These are phyloP conservation scores for Trachemys scripta DNA, from an alignment of 2,113 vertebrate species.

Conservation along the genomic window DNA sequence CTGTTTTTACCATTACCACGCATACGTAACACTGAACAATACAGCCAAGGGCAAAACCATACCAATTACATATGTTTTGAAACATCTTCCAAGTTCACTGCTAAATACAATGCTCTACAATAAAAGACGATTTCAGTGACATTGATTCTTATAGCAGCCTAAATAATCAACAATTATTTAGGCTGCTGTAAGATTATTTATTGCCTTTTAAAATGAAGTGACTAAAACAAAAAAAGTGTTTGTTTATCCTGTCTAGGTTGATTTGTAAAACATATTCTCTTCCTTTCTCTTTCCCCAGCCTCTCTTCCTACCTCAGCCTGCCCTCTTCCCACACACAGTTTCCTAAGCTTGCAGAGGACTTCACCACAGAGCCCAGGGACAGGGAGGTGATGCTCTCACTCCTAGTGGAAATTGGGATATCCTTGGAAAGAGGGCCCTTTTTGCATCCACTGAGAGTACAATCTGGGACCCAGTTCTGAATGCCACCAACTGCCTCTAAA, in stretches of 20 bases:
- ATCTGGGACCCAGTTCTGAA: accelerated
- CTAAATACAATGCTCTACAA: slow-evolving; percentile 62
- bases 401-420: neutral
- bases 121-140: slow-evolving; percentile 57
- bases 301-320: neutral
- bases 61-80: slow-evolving; percentile 19
- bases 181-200: too few species aligned
- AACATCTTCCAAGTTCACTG: neutral
- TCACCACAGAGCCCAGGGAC: neutral
- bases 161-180: slow-evolving; percentile 56
- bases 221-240: slow-evolving; percentile 69
- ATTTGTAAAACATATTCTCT: slow-evolving; percentile 80
- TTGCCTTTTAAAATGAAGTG: slow-evolving; percentile 73
- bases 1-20: slow-evolving; percentile 27
- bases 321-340: neutral
- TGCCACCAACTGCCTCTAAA: slow-evolving; percentile 14
- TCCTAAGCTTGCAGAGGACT: neutral
- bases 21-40: slow-evolving; percentile 63
- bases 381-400: neutral
- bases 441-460: neutral
- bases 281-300: slow-evolving; percentile 55
- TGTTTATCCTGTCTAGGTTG: slow-evolving; percentile 71
- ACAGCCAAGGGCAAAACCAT: slow-evolving; percentile 50
- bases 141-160: slow-evolving; percentile 66
- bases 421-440: neutral